Evolutionary conservation across 2,113 vertebrate species (phyloP).

Genomic region (Caranx ignobilis): DNA sequence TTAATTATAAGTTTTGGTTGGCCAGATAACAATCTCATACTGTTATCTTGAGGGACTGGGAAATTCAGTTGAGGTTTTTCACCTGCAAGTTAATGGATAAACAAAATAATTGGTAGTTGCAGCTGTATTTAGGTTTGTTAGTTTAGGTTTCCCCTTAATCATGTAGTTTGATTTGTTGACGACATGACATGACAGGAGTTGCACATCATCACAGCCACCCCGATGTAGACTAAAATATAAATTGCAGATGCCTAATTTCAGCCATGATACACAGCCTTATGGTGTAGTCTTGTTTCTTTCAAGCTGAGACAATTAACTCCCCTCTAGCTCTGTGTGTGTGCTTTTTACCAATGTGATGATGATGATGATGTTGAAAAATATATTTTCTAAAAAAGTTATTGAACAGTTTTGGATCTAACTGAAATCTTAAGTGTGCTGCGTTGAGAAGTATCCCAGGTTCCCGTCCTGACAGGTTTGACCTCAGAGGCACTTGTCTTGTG

Average conservation of each 20-base stretch:
- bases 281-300: background rate
- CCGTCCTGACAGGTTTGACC: constrained; percentile 22
- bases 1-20: background rate
- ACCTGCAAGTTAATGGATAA: background rate
- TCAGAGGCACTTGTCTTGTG: constrained; percentile 14
- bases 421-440: background rate
- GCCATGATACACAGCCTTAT: background rate
- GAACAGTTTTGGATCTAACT: background rate
- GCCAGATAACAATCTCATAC: background rate
- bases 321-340: background rate
- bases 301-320: background rate
- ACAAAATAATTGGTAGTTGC: background rate
- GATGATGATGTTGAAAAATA: background rate
- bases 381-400: background rate
- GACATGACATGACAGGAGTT: too few species aligned
- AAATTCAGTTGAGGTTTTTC: background rate
- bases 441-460: background rate
- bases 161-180: too few species aligned
- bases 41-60: background rate
- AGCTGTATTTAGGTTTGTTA: background rate
- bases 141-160: background rate
- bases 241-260: too few species aligned
- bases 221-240: too few species aligned
- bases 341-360: background rate
- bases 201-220: too few species aligned